Evolutionary conservation across 2,113 vertebrate species (phyloP).

Genomic region (Emydocephalus ijimae): DNA sequence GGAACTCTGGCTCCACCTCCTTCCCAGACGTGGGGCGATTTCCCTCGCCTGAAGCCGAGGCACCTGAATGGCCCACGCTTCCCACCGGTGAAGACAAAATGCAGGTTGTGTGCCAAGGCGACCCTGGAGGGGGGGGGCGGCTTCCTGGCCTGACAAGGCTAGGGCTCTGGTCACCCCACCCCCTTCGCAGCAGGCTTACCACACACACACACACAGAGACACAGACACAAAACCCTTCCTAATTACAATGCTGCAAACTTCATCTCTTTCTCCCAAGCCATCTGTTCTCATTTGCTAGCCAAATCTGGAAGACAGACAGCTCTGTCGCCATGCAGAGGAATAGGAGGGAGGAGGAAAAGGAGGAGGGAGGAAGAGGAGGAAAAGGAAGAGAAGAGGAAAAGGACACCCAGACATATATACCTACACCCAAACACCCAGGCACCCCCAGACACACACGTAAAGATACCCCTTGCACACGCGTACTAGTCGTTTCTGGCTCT

Average conservation of each 20-base stretch:
- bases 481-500: too few relatives aligned
- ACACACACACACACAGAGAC: too few relatives aligned
- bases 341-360: not conserved
- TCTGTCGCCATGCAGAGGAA: not conserved
- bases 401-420: too few relatives aligned
- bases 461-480: too few relatives aligned
- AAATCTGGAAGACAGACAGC: too few relatives aligned
- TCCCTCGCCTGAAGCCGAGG: not conserved
- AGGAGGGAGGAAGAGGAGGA: too few relatives aligned
- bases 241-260: not conserved
- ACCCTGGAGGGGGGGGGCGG: not conserved
- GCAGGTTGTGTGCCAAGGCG: not conserved
- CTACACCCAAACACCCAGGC: too few relatives aligned
- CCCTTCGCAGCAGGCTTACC: not conserved
- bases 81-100: not conserved
- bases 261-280: not conserved
- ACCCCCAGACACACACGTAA: too few relatives aligned
- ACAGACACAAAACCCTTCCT: not conserved
- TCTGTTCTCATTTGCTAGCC: not conserved
- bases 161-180: too few relatives aligned
- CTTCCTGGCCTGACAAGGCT: not conserved
- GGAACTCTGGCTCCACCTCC: not conserved
- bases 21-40: too few relatives aligned
- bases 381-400: too few relatives aligned
- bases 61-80: not conserved